A percentile compares a stretch with the other conserved stretches of the same genome.
Evolutionary conservation across 2,797 vertebrate species (phyloP).

Genomic region (Aratinga solstitialis): DNA sequence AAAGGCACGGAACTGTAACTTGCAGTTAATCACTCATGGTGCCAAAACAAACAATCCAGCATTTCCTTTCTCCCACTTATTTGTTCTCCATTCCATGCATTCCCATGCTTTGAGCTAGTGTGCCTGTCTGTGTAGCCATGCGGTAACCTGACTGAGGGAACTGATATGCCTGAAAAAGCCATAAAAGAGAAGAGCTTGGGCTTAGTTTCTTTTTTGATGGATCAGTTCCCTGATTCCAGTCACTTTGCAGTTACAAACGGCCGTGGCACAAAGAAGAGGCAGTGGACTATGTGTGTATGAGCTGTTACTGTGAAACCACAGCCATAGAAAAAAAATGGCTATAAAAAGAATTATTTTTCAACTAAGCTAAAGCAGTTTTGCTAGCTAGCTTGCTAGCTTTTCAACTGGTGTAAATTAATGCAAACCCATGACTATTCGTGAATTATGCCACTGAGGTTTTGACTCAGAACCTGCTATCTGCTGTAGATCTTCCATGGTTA

Average conservation of each 20-base stretch:
- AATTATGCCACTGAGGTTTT: background rate
- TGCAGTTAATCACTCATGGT: rapidly evolving
- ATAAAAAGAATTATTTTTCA: background rate
- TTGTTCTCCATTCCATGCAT: background rate
- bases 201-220: background rate
- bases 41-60: background rate
- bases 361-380: background rate
- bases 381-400: background rate
- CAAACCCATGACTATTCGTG: rapidly evolving
- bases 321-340: background rate
- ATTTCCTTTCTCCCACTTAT: background rate
- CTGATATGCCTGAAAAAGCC: background rate
- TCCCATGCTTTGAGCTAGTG: background rate
- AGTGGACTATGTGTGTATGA: background rate
- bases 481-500: background rate
- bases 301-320: background rate
- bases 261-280: background rate
- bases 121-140: background rate
- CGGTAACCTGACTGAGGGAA: background rate
- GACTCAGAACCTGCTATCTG: background rate
- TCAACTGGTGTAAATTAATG: background rate
- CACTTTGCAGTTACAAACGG: background rate
- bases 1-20: background rate
- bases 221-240: background rate
- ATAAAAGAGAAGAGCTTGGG: background rate